phyloP scores from a whole-genome alignment of 2,888 invertebrate species.

The Eucera pruinosa region DNA sequence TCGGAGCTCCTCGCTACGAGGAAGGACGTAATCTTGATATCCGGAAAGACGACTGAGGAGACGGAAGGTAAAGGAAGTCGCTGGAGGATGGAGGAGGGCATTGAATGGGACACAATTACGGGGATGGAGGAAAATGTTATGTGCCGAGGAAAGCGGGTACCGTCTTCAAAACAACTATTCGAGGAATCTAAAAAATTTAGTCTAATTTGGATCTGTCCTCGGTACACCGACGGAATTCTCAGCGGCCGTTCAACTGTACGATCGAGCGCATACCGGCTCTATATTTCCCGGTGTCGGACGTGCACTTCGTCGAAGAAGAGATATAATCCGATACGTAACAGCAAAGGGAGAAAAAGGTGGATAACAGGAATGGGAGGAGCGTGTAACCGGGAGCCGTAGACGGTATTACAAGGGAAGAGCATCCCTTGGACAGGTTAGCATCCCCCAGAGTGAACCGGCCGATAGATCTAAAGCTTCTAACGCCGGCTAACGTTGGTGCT shows the following conservation, averaged over 20 bases:
- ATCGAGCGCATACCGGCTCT: constrained; percentile 26
- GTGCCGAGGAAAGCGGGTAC: neutral
- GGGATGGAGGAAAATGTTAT: constrained; percentile 2
- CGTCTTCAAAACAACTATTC: constrained; percentile 22
- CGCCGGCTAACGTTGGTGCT: constrained; percentile 45
- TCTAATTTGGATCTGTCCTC: constrained; percentile 45
- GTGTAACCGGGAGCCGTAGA: constrained; percentile 48
- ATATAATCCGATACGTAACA: constrained; percentile 72
- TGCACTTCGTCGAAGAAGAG: constrained; percentile 67
- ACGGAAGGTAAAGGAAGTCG: neutral
- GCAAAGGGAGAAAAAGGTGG: constrained; percentile 49
- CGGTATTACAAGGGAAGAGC: constrained; percentile 63
- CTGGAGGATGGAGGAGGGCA: too few species aligned
- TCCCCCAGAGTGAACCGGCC: constrained; percentile 73
- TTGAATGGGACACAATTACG: neutral
- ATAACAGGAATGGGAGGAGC: constrained; percentile 18
- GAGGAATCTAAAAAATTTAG: constrained; percentile 52
- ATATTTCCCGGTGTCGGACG: constrained; percentile 47
- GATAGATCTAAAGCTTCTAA: constrained; percentile 76
- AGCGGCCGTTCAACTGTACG: constrained; percentile 14
- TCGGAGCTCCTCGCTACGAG: constrained; percentile 18
- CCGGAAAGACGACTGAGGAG: neutral
- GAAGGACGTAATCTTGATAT: constrained; percentile 38
- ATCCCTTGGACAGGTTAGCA: constrained; percentile 73
- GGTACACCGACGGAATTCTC: constrained; percentile 38